Base-by-base conservation (phyloP, 1,140 invertebrate genomes). In the Nasonia giraulti region DNA sequence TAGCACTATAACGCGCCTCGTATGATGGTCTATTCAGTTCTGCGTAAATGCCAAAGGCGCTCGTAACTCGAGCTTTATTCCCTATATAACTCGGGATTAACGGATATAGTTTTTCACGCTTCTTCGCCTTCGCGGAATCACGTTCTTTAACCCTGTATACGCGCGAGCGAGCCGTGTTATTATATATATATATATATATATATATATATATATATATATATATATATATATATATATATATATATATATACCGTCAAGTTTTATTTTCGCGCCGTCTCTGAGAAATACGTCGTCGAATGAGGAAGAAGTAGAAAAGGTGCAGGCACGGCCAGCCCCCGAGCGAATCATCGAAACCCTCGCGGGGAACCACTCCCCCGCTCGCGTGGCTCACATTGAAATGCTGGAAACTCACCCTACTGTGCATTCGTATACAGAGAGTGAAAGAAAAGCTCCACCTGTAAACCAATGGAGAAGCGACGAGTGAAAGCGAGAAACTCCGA, bases 51-150 rank as follows among this genome's bases (percentile, higher is more conserved):
- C 73, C 73, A 81, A 84, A 80, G 69, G 73, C 50, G 78, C 78
- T 87, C 86, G 87, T 89, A 89, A 89, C 87, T 50, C 77, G 85
- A 88, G 87, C 86, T 89, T 89, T 90, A 89, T 88, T 89, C 80
- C 77, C 76, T 87, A 89, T 90, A 90, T 88, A 89, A 89, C 87
- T 87, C 74, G 84, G 82, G 87, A 90, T 90, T 88, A 91, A 89
- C 88, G 87, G 89, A 78, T 84, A 88, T 86, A 86, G 80, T 87
- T 87, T 85, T 85, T 85, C 62, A 69, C 40, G 73, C 73, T 69
- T 68, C 47, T 68, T 2, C 20, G 69, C 83, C 23, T 74, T 55
- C 2, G 27, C 69, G 80, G 80, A 47, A 81, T 73, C 69, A 81
- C 69, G 80, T 81, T 71, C 44, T 73, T 73, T 33, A 66, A 62